A percentile compares a stretch with the other conserved stretches of the same genome.
Conservation (phyloP, 2,888 invertebrate species). For the Tetragnatha montana region DNA sequence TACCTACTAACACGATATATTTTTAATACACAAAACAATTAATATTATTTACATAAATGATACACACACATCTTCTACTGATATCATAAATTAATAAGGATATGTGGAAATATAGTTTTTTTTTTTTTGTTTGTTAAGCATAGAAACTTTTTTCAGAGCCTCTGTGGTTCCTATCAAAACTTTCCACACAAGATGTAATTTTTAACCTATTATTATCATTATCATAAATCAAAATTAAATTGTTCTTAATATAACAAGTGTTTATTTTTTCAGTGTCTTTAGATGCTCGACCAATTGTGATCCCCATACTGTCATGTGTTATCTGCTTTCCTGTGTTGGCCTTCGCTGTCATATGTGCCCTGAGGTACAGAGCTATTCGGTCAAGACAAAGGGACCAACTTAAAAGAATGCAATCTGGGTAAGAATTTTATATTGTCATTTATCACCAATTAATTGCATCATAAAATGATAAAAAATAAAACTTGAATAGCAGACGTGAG, state of each 20-base stretch:
- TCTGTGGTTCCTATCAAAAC: not conserved
- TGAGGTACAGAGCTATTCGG: conserved; percentile 87
- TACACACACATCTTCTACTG: too few species aligned
- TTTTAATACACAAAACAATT: too few species aligned
- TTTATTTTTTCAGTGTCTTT: conserved; percentile 84
- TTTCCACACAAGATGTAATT: too few species aligned
- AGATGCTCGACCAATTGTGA: conserved; percentile 84
- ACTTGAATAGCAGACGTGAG: not conserved
- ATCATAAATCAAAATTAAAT: not conserved
- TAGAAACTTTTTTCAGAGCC: not conserved
- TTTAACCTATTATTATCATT: not conserved
- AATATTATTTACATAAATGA: too few species aligned
- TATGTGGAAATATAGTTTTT: too few species aligned
- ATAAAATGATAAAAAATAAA: not conserved
- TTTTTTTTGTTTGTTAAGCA: not conserved
- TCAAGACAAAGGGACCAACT: conserved; percentile 85
- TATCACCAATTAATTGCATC: not conserved
- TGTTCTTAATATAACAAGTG: not conserved
- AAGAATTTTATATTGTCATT: conserved; percentile 15
- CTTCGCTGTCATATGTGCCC: conserved; percentile 89
- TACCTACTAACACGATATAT: too few species aligned
- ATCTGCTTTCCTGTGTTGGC: conserved; percentile 91
- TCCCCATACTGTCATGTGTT: conserved; percentile 92
- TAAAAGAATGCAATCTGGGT: conserved; percentile 66
- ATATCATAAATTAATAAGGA: too few species aligned